Percentiles rank a stretch among this genome's conserved stretches.
Conservation (phyloP, 2,797 vertebrate species). For the Sebastes aleutianus region DNA sequence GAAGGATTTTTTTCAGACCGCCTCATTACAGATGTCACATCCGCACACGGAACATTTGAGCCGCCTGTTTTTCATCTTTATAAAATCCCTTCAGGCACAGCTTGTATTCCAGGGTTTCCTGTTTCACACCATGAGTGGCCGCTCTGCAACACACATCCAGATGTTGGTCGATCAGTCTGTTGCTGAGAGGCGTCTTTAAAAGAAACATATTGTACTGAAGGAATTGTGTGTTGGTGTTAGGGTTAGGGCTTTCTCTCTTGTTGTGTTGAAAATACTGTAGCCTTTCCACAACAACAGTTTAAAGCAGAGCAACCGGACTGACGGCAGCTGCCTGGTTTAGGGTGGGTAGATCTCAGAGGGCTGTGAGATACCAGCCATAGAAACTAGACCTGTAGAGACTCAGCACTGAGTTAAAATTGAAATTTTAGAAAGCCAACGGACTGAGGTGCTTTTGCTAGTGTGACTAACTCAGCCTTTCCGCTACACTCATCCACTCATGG, state of each 20-base stretch:
- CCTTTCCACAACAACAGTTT: not conserved
- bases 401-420: not conserved
- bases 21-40: slow-evolving; percentile 3
- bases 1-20: not conserved
- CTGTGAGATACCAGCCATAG: not conserved
- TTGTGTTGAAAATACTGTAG: not conserved
- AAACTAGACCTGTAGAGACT: not conserved
- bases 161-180: slow-evolving; percentile 3
- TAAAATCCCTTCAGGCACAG: slow-evolving; percentile 1
- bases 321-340: not conserved
- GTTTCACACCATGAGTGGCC: slow-evolving; percentile 26
- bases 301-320: not conserved
- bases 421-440: not conserved
- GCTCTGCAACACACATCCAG: slow-evolving; percentile 9
- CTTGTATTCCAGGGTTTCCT: slow-evolving; percentile 31
- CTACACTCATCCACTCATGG: not conserved
- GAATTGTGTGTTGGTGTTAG: not conserved
- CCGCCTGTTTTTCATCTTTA: slow-evolving; percentile 23
- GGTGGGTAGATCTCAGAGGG: not conserved
- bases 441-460: not conserved
- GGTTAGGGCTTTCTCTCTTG: not conserved
- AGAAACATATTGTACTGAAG: not conserved
- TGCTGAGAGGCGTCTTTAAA: not conserved
- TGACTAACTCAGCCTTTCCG: not conserved
- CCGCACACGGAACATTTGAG: not conserved